Evolutionary conservation across 2,888 invertebrate species (phyloP).

Genomic region (Eulithis testata): DNA sequence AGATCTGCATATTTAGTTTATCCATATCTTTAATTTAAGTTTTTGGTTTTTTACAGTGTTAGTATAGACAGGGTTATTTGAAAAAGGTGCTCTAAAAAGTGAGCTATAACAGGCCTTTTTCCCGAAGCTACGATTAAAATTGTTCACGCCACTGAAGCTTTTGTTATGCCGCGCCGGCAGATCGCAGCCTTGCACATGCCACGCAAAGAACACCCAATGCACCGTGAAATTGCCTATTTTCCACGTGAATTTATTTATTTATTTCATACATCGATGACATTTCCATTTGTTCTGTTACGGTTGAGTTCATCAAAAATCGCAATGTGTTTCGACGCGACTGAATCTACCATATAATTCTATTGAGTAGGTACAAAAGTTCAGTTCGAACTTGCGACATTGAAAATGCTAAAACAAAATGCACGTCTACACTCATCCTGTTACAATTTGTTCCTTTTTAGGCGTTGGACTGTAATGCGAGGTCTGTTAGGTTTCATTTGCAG

Average conservation of each 20-base stretch:
- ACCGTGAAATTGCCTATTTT: constrained; percentile 85
- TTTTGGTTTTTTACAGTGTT: no score
- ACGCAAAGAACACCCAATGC: constrained; percentile 80
- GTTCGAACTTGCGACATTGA: constrained; percentile 63
- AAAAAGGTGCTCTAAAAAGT: constrained; percentile 12
- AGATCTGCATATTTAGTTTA: no score
- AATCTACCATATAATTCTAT: constrained; percentile 43
- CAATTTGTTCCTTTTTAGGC: constrained; percentile 51
- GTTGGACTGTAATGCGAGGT: constrained; percentile 56
- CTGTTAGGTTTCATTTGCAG: constrained; percentile 62
- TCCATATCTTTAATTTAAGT: no score
- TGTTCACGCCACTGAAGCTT: constrained; percentile 69
- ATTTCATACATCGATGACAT: constrained; percentile 79
- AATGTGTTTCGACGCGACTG: constrained; percentile 43
- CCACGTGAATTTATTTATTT: constrained; percentile 83
- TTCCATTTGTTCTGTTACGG: constrained; percentile 64
- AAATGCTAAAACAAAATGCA: constrained; percentile 61
- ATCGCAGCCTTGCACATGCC: constrained; percentile 60
- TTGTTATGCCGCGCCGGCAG: constrained; percentile 65
- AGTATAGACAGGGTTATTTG: not conserved
- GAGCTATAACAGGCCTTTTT: constrained; percentile 35
- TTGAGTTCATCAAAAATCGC: constrained; percentile 62
- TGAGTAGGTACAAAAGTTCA: constrained; percentile 52
- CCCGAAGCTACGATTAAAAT: constrained; percentile 59
- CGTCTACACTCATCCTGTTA: constrained; percentile 60